Evolutionary conservation across 2,113 vertebrate species (phyloP).

Genomic region (Atractosteus spatula): DNA sequence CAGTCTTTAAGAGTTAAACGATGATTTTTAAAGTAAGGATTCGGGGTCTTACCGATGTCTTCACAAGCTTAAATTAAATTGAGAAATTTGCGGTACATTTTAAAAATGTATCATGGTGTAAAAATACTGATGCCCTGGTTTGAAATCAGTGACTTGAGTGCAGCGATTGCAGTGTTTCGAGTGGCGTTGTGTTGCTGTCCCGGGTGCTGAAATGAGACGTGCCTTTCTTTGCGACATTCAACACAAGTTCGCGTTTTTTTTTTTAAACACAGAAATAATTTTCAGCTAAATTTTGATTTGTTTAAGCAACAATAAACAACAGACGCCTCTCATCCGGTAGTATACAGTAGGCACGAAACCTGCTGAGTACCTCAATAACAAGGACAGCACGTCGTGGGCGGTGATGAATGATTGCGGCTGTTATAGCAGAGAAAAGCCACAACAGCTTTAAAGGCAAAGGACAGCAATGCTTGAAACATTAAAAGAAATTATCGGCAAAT

Average conservation of each 20-base stretch:
- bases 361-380: neutral
- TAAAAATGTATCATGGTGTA: no score
- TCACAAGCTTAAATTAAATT: neutral
- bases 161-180: no score
- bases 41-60: neutral
- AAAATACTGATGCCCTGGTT: no score
- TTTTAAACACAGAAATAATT: neutral
- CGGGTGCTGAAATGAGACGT: constrained; percentile 14
- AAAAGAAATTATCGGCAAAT: neutral
- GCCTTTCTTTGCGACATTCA: neutral
- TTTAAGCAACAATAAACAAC: neutral
- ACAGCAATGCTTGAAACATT: neutral
- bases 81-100: no score
- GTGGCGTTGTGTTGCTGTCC: constrained; percentile 11
- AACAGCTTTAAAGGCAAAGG: neutral
- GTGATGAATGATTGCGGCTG: constrained; percentile 11
- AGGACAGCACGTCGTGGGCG: neutral
- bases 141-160: no score
- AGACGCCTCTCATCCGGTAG: neutral
- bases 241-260: neutral
- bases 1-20: no score
- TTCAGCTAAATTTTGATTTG: no score
- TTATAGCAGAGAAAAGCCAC: neutral
- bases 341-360: neutral
- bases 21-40: no score